Conservation (phyloP, 2,113 vertebrate genomes). For the Ivindomyrus marchei region DNA sequence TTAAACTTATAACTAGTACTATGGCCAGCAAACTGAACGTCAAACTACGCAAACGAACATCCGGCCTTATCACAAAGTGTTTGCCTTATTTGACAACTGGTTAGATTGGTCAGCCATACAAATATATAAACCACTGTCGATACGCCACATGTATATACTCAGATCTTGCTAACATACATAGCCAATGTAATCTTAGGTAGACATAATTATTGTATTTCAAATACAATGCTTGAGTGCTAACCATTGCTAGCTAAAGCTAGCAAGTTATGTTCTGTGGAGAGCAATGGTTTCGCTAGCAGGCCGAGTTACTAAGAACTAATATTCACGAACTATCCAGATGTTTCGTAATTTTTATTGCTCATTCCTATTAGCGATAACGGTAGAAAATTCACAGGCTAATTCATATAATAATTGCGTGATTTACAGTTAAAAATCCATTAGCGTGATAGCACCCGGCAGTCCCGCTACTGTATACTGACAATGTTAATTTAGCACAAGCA, state of each 20-base stretch:
- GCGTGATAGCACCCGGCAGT: background rate
- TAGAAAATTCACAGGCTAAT: background rate
- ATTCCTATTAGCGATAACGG: background rate
- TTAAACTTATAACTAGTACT: slow-evolving; percentile 2
- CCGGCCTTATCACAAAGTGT: background rate
- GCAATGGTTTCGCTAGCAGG: background rate
- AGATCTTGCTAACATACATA: background rate
- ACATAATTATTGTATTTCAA: background rate
- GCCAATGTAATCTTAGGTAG: background rate
- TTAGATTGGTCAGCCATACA: background rate
- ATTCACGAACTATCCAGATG: background rate
- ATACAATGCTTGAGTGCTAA: background rate
- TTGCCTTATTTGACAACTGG: background rate
- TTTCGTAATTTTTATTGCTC: background rate
- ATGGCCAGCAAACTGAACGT: background rate
- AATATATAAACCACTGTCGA: background rate
- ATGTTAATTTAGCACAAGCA: background rate
- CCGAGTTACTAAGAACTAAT: background rate
- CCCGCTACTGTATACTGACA: background rate
- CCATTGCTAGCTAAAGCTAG: background rate
- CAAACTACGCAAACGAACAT: background rate
- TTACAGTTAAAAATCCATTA: background rate
- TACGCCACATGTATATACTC: background rate
- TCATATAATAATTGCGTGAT: background rate
- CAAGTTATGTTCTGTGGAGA: background rate